Evolutionary conservation across 2,888 invertebrate species (phyloP).

Genomic region (Philereme transversata): DNA sequence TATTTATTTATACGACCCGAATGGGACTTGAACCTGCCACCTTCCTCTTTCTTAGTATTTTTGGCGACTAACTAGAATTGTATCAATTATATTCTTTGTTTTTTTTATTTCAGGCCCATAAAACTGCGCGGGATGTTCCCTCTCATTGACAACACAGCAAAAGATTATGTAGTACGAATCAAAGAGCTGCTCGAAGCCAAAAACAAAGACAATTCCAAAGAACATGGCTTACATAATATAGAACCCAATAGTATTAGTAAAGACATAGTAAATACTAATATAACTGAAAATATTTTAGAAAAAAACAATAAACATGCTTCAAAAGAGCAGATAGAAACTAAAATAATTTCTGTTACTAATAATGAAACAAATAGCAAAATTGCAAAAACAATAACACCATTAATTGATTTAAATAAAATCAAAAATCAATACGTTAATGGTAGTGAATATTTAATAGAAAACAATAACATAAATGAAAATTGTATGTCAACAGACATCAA

Average conservation of each 20-base stretch:
- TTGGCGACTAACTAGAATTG: no score
- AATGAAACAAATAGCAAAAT: not conserved
- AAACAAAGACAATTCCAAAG: constrained; percentile 34
- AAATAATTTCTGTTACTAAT: not conserved
- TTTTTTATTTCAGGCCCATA: constrained; percentile 65
- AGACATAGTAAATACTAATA: constrained; percentile 10
- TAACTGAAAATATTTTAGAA: not conserved
- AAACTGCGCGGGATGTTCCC: constrained; percentile 77
- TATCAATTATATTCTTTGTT: not conserved
- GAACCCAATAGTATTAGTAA: constrained; percentile 25
- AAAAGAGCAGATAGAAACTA: constrained; percentile 9
- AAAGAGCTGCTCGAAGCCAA: constrained; percentile 47
- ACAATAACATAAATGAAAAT: not conserved
- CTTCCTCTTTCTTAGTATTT: no score
- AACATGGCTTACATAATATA: constrained; percentile 17
- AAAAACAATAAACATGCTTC: constrained; percentile 1
- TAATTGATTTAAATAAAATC: constrained; percentile 6
- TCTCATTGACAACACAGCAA: constrained; percentile 69
- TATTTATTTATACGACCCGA: no score
- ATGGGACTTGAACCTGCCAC: no score
- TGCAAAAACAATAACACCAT: not conserved
- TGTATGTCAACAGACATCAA: not conserved
- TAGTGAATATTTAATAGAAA: not conserved
- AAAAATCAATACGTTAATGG: constrained; percentile 4
- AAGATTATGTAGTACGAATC: constrained; percentile 62